Percentiles rank a stretch among this genome's conserved stretches.
phyloP scores from a whole-genome alignment of 1,140 invertebrate genomes.

The Diachasma alloeum region DNA sequence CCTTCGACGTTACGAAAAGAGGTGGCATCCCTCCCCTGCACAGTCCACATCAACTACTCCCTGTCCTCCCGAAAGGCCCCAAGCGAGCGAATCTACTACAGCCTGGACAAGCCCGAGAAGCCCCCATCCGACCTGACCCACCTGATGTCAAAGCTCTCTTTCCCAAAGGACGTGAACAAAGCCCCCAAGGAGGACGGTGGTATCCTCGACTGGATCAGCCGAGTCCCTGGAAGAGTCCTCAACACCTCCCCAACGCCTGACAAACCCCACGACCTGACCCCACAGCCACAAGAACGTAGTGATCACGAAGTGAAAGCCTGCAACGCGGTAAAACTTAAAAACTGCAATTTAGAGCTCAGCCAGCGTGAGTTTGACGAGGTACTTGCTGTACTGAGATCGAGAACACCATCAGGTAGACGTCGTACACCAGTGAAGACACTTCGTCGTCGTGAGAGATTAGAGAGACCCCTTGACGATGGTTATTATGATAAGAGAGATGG shows the following conservation, averaged over 20 bases:
- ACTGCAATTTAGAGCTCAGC: slow-evolving; percentile 62
- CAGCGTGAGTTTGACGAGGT: slow-evolving; percentile 64
- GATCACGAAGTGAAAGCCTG: slow-evolving; percentile 1
- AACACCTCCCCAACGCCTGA: slow-evolving; percentile 14
- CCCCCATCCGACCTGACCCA: slow-evolving; percentile 39
- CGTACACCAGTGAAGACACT: slow-evolving; percentile 42
- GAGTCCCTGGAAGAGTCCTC: slow-evolving; percentile 49
- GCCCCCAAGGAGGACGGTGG: slow-evolving; percentile 43
- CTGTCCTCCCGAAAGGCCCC: neutral
- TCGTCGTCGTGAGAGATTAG: slow-evolving; percentile 45
- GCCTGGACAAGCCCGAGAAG: slow-evolving; percentile 19
- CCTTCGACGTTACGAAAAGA: slow-evolving; percentile 38
- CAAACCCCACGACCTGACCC: slow-evolving; percentile 30
- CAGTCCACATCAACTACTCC: slow-evolving; percentile 43
- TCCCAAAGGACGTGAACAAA: slow-evolving; percentile 30
- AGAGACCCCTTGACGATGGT: slow-evolving; percentile 35
- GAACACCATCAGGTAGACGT: slow-evolving; percentile 48
- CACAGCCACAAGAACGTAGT: slow-evolving; percentile 12
- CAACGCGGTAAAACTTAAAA: slow-evolving; percentile 45
- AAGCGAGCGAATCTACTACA: slow-evolving; percentile 10
- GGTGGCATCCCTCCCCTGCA: slow-evolving; percentile 32
- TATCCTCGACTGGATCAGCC: slow-evolving; percentile 56
- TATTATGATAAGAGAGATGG: slow-evolving; percentile 4
- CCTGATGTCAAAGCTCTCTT: slow-evolving; percentile 54
- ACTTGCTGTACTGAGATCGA: slow-evolving; percentile 58